Evolutionary conservation across 2,888 invertebrate genomes (phyloP), one percentile per base, ranked within the genome.

Genomic region (Lamellibrachia satsuma): DNA sequence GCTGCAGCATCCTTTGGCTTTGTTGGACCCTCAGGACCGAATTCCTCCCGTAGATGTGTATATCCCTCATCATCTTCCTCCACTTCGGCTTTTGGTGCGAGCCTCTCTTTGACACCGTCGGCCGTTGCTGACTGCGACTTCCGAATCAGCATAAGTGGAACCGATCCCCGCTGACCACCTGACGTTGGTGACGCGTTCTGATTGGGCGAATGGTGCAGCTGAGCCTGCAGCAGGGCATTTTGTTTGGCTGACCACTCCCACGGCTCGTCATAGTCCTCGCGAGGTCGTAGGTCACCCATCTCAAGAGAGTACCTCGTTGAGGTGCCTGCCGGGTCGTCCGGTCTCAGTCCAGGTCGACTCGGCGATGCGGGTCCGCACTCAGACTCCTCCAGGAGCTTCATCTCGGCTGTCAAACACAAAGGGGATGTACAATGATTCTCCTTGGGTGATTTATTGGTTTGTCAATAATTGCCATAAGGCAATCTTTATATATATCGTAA

Each of bases 221-320:
- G 91, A 3, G 90, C 52, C 93, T 92, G 90, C n/a, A 93, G 90
- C 27, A 93, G 75, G 8, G 90, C n/a, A 52, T 57, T 93, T 91
- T 93, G 93, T 22, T 92, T 93, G 90, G 57, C 92, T 9, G 93
- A 93, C 93, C 93, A 93, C 90, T 94, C 94, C 94, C 94, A 94
- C 15, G 94, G 94, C 11, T 93, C 93, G 51, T 94, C 94, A 60
- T 94, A 94, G 55, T 94, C 94, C 91, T 93, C 93, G 57, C 91
- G 90, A 3, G 94, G 94, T 91, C 94, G 92, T 57, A 60, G 93
- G 91, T 94, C 94, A 4, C 52, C 51, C 51, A 90, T 8, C 52
- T 92, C 92, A 22, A 92, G 52, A 7, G 57, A n/a, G 93, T 57
- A 90, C 3, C 27, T 52, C 4, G 52, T 52, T 22, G 52, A 11